A percentile compares a stretch with the other conserved stretches of the same genome.
Conservation (phyloP, 2,888 invertebrate species). For the Chalcis sispes region DNA sequence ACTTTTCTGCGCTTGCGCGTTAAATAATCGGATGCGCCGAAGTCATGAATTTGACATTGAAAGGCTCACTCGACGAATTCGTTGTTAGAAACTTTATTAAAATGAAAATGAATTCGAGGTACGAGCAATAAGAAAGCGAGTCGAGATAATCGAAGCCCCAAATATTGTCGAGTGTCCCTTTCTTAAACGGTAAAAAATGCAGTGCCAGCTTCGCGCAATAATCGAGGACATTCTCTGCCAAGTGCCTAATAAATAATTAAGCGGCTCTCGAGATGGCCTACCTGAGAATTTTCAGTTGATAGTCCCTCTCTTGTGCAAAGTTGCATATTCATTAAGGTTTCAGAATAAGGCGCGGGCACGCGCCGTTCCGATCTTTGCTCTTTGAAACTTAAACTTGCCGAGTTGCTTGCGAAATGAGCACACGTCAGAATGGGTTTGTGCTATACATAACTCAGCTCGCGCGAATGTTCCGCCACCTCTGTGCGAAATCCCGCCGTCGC, state of each 20-base stretch:
- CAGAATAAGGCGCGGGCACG: background rate
- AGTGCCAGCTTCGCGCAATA: background rate
- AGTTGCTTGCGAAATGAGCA: no score
- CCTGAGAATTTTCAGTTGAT: slow-evolving; percentile 5
- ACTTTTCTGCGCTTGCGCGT: no score
- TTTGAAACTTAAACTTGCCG: background rate
- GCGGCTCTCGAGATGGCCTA: background rate
- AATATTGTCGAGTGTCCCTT: no score
- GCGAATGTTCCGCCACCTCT: background rate
- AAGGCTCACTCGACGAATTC: no score
- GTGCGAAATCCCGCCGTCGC: background rate
- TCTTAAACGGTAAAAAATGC: background rate
- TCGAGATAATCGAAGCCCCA: no score
- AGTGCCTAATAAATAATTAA: slow-evolving; percentile 27
- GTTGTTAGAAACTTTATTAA: no score
- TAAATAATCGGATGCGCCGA: no score
- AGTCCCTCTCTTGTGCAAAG: background rate
- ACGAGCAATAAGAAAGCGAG: no score
- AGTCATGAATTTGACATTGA: no score
- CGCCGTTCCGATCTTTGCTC: background rate
- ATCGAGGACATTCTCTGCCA: background rate
- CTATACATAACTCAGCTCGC: no score
- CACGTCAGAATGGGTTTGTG: no score
- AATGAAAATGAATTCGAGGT: no score
- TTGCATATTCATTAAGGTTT: slow-evolving; percentile 31